These are phyloP conservation scores for Spodoptera exigua DNA, from an alignment of 2,888 invertebrate species.

Conservation along the genomic window DNA sequence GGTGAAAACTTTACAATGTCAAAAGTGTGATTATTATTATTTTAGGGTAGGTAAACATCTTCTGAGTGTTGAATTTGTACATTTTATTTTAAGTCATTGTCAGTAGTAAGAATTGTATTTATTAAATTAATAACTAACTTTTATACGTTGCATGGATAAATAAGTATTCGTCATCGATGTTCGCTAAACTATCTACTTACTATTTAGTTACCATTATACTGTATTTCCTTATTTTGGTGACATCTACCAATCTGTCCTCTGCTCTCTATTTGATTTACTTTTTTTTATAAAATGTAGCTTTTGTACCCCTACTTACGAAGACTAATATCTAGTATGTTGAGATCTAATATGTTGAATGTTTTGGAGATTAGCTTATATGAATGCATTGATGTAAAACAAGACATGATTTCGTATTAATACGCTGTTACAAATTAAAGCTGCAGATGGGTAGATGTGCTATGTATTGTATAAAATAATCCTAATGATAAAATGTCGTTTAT, in stretches of 20 bases:
- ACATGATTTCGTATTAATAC: constrained; percentile 14
- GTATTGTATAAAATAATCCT: constrained; percentile 51
- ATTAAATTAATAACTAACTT: constrained; percentile 43
- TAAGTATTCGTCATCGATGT: constrained; percentile 21
- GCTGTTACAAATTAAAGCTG: constrained; percentile 46
- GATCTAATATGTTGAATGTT: constrained; percentile 8
- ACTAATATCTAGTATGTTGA: too few relatives aligned
- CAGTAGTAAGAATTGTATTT: constrained; percentile 59
- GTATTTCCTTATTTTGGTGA: constrained; percentile 28
- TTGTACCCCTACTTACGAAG: constrained; percentile 9
- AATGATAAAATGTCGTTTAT: constrained; percentile 56
- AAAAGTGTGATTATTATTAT: constrained; percentile 88
- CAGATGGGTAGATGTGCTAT: constrained; percentile 58
- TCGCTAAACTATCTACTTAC: constrained; percentile 32
- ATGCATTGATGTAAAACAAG: constrained; percentile 28
- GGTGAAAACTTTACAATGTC: constrained; percentile 88
- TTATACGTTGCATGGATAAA: constrained; percentile 33
- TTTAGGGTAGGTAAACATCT: constrained; percentile 81
- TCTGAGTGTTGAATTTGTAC: constrained; percentile 82
- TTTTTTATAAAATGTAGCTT: constrained; percentile 13
- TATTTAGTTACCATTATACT: constrained; percentile 60
- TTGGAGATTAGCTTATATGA: constrained; percentile 21
- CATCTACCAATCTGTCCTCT: constrained; percentile 54
- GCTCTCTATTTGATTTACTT: not conserved
- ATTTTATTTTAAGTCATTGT: constrained; percentile 85